A percentile compares a stretch with the other conserved stretches of the same genome.
Evolutionary conservation across 2,113 vertebrate genomes (phyloP).

Genomic region (Protobothrops mucrosquamatus): DNA sequence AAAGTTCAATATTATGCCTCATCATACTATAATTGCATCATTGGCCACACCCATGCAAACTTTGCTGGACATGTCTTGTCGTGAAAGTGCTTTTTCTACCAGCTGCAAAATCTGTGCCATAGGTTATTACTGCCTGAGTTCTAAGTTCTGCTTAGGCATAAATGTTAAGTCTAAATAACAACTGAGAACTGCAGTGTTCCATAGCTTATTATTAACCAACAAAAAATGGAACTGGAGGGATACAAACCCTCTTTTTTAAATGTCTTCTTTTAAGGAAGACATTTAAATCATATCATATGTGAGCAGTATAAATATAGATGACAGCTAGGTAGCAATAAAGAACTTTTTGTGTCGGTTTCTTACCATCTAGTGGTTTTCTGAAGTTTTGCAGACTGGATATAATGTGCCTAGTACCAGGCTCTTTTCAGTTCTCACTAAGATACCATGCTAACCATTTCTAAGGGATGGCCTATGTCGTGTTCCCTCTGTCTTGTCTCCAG

Average conservation of each 20-base stretch:
- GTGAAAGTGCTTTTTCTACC: not conserved
- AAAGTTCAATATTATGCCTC: not conserved
- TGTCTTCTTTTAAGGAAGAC: not conserved
- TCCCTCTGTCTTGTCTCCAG: not conserved
- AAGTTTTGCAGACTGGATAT: not conserved
- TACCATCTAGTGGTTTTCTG: not conserved
- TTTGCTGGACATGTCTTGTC: not conserved
- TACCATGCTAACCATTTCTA: not conserved
- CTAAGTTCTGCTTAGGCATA: not conserved
- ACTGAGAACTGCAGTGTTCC: not conserved
- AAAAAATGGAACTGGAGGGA: not conserved
- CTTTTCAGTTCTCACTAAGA: not conserved
- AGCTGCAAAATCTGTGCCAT: not conserved
- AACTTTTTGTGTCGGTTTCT: not conserved
- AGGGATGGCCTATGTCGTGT: not conserved
- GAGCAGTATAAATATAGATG: not conserved
- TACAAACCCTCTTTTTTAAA: not conserved
- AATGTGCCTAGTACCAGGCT: not conserved
- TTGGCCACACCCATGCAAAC: not conserved
- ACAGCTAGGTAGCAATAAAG: not conserved
- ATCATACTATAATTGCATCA: not conserved
- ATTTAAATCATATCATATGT: not conserved
- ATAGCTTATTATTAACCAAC: not conserved
- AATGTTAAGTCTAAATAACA: not conserved
- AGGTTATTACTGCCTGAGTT: not conserved